phyloP scores from a whole-genome alignment of 2,888 invertebrate species.

The Sepiola atlantica region DNA sequence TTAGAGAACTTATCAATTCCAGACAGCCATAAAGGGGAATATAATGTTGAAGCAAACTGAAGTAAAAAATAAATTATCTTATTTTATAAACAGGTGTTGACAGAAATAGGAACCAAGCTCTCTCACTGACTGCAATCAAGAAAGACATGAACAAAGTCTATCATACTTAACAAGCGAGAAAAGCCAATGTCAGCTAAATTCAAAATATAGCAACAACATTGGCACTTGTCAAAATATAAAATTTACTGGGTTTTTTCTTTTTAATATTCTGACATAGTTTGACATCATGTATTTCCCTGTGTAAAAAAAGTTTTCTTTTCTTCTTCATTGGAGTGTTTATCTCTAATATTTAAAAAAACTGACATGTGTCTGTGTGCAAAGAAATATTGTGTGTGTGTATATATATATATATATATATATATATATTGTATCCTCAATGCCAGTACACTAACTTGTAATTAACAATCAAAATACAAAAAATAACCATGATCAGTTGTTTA shows the following conservation, averaged over 20 bases:
- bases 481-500: too few species aligned
- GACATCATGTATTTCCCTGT: background rate
- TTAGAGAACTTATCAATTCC: background rate
- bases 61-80: background rate
- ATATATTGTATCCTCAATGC: too few species aligned
- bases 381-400: too few species aligned
- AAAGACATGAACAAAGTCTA: background rate
- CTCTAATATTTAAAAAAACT: background rate
- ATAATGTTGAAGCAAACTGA: background rate
- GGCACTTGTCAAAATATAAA: background rate
- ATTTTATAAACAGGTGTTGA: background rate
- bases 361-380: too few species aligned
- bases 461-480: too few species aligned
- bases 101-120: background rate
- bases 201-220: background rate
- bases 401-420: too few species aligned
- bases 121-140: background rate
- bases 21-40: background rate
- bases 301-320: background rate
- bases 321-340: background rate
- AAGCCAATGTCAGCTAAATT: background rate
- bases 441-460: too few species aligned
- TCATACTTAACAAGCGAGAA: background rate
- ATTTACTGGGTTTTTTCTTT: background rate
- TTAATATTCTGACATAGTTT: background rate